Evolutionary conservation across 2,888 invertebrate genomes (phyloP).

Genomic region (Ethmia dodecea): DNA sequence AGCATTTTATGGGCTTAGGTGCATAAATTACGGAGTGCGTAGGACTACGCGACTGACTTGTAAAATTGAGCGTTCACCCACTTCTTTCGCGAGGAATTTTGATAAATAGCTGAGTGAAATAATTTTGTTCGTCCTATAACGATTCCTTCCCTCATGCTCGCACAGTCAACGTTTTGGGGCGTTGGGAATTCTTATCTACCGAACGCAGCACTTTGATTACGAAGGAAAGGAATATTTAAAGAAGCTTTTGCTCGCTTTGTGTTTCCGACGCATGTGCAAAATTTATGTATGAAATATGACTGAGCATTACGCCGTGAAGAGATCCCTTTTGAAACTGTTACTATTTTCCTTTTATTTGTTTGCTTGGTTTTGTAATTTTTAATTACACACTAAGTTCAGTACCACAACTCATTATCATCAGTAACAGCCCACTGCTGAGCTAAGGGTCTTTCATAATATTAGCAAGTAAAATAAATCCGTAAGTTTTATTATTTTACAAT

Average conservation of each 20-base stretch:
- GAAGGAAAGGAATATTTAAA: constrained; percentile 71
- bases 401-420: no score
- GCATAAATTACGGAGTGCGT: constrained; percentile 40
- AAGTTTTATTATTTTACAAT: no score
- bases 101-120: constrained; percentile 68
- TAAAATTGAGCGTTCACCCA: constrained; percentile 39
- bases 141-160: constrained; percentile 44
- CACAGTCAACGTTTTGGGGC: constrained; percentile 43
- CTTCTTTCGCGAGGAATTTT: constrained; percentile 49
- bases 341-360: constrained; percentile 24
- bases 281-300: constrained; percentile 55
- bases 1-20: constrained; percentile 25
- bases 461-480: no score
- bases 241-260: constrained; percentile 57
- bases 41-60: constrained; percentile 31
- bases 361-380: no score
- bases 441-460: no score
- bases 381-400: neutral
- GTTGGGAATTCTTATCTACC: constrained; percentile 68
- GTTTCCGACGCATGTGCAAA: constrained; percentile 61
- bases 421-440: no score
- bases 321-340: constrained; percentile 31
- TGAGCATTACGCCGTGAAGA: constrained; percentile 34
- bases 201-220: constrained; percentile 72
- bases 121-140: constrained; percentile 54